Conservation (phyloP, 2,797 vertebrate genomes). For the Sebastes nivosus region DNA sequence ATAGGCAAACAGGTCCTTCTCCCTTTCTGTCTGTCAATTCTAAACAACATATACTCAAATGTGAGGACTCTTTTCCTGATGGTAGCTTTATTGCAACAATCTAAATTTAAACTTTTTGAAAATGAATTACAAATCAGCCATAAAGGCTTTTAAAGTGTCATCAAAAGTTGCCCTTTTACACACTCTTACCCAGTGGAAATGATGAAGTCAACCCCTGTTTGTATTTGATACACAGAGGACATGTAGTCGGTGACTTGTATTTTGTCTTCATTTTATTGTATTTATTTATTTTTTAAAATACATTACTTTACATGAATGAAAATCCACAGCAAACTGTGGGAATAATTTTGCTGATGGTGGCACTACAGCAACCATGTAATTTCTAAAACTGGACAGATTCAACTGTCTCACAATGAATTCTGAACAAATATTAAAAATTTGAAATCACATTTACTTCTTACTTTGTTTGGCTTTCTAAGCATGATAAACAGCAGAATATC, state of each 20-base stretch:
- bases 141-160: neutral
- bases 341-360: neutral
- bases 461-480: neutral
- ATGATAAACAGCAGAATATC: neutral
- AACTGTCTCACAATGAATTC: neutral
- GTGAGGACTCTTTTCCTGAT: neutral
- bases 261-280: neutral
- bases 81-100: neutral
- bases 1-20: neutral
- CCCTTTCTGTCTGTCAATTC: neutral
- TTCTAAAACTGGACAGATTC: neutral
- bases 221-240: neutral
- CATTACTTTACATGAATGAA: neutral
- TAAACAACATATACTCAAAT: neutral
- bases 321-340: neutral
- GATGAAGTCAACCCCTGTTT: neutral
- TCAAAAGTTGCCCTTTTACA: no score
- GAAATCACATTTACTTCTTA: neutral
- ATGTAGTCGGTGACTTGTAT: neutral
- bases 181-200: fast-evolving
- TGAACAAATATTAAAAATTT: neutral
- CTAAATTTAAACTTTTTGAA: neutral
- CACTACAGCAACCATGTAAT: neutral
- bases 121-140: neutral
- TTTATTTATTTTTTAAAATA: no score